phyloP scores from a whole-genome alignment of 1,140 invertebrate genomes.

The Helicoverpa armigera region DNA sequence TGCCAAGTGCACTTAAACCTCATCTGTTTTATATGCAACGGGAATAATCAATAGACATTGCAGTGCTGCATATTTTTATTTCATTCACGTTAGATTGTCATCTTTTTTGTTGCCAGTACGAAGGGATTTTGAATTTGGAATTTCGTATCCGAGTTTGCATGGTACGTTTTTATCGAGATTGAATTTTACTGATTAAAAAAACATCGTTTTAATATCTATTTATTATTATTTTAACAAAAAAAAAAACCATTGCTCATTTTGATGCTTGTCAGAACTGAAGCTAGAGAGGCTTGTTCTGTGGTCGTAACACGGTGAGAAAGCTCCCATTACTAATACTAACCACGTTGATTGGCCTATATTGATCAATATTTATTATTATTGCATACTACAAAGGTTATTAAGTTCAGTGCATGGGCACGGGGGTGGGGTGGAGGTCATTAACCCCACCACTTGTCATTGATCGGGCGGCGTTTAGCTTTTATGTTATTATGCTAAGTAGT shows the following conservation, averaged over 20 bases:
- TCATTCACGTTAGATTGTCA: constrained; percentile 9
- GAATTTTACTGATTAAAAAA: too few relatives aligned
- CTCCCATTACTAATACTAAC: too few relatives aligned
- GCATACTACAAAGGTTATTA: constrained; percentile 15
- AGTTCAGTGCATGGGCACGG: neutral
- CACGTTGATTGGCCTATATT: neutral
- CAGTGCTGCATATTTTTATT: constrained; percentile 1
- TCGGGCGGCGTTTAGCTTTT: neutral
- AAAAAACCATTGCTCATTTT: too few relatives aligned
- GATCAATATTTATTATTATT: neutral
- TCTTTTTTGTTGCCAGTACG: neutral
- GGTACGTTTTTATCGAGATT: neutral
- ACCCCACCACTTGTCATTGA: constrained; percentile 22
- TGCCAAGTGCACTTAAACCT: constrained; percentile 38
- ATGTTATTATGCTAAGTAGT: constrained; percentile 17
- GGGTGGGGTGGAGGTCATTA: constrained; percentile 11
- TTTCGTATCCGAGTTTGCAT: neutral
- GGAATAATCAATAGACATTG: constrained; percentile 3
- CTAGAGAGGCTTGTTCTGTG: too few relatives aligned
- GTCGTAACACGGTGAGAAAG: too few relatives aligned
- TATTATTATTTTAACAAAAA: too few relatives aligned
- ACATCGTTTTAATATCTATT: too few relatives aligned
- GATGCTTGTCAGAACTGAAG: too few relatives aligned
- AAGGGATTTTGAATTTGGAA: neutral
- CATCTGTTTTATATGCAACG: neutral